A percentile compares a stretch with the other conserved stretches of the same genome.
Evolutionary conservation across 1,140 invertebrate species (phyloP).

Genomic region (Chelonus insularis): DNA sequence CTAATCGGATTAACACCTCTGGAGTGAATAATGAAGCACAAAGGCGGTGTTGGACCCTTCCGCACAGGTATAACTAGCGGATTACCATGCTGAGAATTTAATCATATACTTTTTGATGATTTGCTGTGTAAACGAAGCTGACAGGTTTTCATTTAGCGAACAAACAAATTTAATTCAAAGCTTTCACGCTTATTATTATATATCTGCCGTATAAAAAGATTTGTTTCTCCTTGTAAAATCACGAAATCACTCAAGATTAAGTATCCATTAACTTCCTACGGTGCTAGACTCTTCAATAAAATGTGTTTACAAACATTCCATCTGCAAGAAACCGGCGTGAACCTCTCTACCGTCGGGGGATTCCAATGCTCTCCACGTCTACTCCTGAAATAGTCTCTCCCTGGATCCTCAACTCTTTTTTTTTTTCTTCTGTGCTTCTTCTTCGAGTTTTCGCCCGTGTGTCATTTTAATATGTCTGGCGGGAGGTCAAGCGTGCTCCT

Average conservation of each 20-base stretch:
- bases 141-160: neutral
- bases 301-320: constrained; percentile 11
- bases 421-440: constrained; percentile 11
- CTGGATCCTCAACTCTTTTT: constrained; percentile 1
- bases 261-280: neutral
- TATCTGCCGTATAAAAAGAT: neutral
- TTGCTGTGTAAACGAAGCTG: neutral
- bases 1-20: constrained; percentile 31
- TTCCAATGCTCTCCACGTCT: neutral
- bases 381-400: constrained; percentile 52
- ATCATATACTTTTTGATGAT: constrained; percentile 5
- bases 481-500: constrained; percentile 54
- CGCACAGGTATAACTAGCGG: constrained; percentile 30
- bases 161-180: constrained; percentile 4
- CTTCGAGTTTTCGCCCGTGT: constrained; percentile 35
- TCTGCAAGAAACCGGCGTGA: neutral
- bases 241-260: neutral
- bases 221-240: neutral
- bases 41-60: constrained; percentile 8
- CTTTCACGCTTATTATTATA: neutral
- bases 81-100: constrained; percentile 37
- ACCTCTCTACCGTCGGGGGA: neutral
- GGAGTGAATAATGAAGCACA: constrained; percentile 26
- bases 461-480: constrained; percentile 58
- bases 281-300: neutral